Percentiles rank a stretch among this genome's conserved stretches.
Evolutionary conservation across 2,797 vertebrate species (phyloP).

Genomic region (Gymnopithys bicolor): DNA sequence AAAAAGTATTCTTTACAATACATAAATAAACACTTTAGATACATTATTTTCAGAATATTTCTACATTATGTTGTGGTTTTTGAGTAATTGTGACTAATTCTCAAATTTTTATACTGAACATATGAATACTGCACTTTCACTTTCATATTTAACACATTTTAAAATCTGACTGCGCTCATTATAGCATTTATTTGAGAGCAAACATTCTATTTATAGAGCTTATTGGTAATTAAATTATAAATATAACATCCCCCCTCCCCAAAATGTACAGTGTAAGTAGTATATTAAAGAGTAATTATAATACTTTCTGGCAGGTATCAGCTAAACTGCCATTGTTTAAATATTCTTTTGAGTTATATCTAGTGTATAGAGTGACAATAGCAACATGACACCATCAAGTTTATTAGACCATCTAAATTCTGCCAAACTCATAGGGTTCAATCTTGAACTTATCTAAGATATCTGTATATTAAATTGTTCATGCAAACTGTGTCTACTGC

Average conservation of each 20-base stretch:
- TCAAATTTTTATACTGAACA: neutral
- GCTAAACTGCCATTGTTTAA: neutral
- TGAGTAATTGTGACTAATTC: neutral
- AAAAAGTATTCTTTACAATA: neutral
- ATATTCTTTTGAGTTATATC: neutral
- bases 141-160: neutral
- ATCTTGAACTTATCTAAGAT: neutral
- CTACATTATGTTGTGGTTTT: neutral
- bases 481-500: neutral
- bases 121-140: neutral
- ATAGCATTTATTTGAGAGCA: neutral
- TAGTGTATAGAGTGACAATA: neutral
- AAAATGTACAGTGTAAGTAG: neutral
- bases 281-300: neutral
- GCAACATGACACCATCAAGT: neutral
- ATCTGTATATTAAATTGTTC: neutral
- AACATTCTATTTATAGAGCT: neutral
- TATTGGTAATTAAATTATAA: neutral
- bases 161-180: neutral
- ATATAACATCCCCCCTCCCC: no score
- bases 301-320: neutral
- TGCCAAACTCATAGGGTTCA: neutral
- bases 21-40: neutral
- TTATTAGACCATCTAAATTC: neutral
- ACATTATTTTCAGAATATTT: neutral